phyloP scores from a whole-genome alignment of 2,888 invertebrate species.

The Actias luna region DNA sequence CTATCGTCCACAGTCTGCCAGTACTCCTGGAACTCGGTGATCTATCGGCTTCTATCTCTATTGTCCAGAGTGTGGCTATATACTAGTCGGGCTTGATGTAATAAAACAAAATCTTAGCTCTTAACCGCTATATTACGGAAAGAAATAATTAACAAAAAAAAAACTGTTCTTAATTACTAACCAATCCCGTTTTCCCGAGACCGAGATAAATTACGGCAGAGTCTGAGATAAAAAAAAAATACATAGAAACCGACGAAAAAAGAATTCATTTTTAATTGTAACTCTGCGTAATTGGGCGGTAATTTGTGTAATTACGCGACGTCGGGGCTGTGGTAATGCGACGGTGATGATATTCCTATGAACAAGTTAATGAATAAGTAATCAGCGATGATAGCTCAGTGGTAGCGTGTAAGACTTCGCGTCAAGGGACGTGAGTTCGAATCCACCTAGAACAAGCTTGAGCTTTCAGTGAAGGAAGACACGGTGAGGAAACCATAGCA shows the following conservation, averaged over 20 bases:
- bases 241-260: neutral
- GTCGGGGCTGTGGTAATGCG: neutral
- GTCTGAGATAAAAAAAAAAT: neutral
- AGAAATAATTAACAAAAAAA: constrained; percentile 1
- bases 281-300: constrained; percentile 7
- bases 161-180: neutral
- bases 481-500: too few relatives aligned
- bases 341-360: neutral
- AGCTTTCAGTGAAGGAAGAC: too few relatives aligned
- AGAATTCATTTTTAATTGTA: constrained; percentile 14
- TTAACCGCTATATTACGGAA: neutral
- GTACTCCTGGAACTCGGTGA: too few relatives aligned
- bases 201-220: neutral
- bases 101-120: neutral
- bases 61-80: too few relatives aligned
- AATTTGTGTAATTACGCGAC: constrained; percentile 8
- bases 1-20: too few relatives aligned
- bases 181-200: constrained; percentile 8
- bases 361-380: neutral
- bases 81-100: too few relatives aligned
- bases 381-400: too few relatives aligned
- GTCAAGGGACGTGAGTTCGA: too few relatives aligned
- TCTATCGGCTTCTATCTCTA: too few relatives aligned
- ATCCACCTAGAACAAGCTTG: too few relatives aligned
- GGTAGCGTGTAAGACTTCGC: too few relatives aligned